A percentile compares a stretch with the other conserved stretches of the same genome.
These are phyloP conservation scores for Homarus gammarus DNA, from an alignment of 2,888 invertebrate species.

Conservation along the genomic window DNA sequence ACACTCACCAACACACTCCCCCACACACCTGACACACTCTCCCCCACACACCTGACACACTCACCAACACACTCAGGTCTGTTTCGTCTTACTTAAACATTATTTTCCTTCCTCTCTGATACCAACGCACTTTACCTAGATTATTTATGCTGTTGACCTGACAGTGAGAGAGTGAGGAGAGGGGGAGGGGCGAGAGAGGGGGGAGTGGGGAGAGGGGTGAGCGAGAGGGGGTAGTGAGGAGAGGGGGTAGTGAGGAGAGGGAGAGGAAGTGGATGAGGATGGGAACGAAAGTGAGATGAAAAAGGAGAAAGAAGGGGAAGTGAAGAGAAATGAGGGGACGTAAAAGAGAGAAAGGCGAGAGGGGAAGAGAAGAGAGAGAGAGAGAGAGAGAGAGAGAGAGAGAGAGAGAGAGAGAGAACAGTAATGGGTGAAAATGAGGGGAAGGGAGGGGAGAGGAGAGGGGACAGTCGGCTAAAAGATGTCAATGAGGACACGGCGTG, in stretches of 20 bases:
- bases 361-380: slow-evolving; percentile 11
- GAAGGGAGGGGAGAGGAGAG: neutral
- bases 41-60: too few species aligned
- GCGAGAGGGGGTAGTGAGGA: too few species aligned
- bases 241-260: too few species aligned
- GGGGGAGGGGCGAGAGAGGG: neutral
- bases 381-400: slow-evolving; percentile 26
- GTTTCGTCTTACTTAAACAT: too few species aligned
- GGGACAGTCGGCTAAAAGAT: neutral
- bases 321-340: neutral
- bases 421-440: neutral
- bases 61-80: too few species aligned
- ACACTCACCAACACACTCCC: too few species aligned
- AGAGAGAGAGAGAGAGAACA: neutral
- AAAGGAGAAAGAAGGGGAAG: neutral
- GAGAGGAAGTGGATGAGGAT: neutral
- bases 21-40: too few species aligned
- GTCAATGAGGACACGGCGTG: neutral
- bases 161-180: neutral
- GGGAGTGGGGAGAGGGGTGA: neutral
- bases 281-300: neutral
- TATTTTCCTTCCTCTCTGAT: too few species aligned
- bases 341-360: neutral
- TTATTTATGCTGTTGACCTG: too few species aligned
- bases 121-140: too few species aligned